A percentile compares a stretch with the other conserved stretches of the same genome.
These are phyloP conservation scores for Pterostichus madidus DNA, from an alignment of 2,888 invertebrate genomes.

Conservation along the genomic window DNA sequence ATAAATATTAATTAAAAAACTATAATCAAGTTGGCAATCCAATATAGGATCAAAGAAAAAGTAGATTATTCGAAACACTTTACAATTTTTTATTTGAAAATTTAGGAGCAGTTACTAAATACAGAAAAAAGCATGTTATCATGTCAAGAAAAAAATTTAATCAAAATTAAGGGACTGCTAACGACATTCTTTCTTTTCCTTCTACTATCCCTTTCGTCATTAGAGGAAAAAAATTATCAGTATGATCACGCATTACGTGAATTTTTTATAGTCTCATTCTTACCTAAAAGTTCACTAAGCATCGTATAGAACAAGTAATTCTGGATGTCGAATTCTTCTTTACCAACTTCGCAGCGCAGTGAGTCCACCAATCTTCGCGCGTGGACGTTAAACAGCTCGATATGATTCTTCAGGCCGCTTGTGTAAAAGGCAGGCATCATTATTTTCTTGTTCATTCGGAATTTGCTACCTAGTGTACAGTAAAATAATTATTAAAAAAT, in stretches of 20 bases:
- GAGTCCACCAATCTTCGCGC: conserved; percentile 67
- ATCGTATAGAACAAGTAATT: conserved; percentile 69
- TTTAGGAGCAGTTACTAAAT: no score
- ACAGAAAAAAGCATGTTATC: no score
- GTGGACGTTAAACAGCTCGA: conserved; percentile 70
- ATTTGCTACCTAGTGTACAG: conserved; percentile 68
- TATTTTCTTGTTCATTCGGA: conserved; percentile 70
- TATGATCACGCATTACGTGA: neutral
- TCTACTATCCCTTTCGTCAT: neutral
- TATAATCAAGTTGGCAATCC: no score
- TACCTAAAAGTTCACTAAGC: conserved; percentile 70
- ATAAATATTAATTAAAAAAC: no score
- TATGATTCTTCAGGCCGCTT: conserved; percentile 69
- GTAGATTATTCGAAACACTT: no score
- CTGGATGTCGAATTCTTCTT: conserved; percentile 70
- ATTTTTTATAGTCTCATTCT: neutral
- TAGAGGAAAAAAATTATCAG: neutral
- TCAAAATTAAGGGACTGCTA: conserved; percentile 13
- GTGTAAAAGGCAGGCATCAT: conserved; percentile 70
- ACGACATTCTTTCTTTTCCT: neutral
- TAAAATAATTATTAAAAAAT: conserved; percentile 17
- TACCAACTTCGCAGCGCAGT: conserved; percentile 68
- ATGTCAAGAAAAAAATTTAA: conserved; percentile 7
- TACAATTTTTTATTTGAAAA: no score
- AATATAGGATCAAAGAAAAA: no score